These are phyloP conservation scores for Leuciscus waleckii DNA, from an alignment of 2,797 vertebrate genomes.

Conservation along the genomic window DNA sequence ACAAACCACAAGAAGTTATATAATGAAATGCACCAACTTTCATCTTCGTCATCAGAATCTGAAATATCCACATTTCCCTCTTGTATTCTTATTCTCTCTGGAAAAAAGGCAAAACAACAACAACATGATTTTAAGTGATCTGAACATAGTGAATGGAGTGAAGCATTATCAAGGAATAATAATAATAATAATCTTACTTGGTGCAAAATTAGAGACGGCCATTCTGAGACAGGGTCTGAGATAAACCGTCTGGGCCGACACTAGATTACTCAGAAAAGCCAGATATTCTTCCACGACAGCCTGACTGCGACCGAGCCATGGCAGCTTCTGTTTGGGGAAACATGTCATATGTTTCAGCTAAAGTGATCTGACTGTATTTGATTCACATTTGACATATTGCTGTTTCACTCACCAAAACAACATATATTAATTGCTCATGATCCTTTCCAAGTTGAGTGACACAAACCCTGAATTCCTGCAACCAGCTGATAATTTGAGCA, in stretches of 20 bases:
- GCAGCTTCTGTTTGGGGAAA: conserved; percentile 78
- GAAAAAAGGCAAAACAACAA: conserved; percentile 32
- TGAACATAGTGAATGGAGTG: too few species aligned
- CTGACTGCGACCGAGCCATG: conserved; percentile 87
- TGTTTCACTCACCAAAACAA: conserved; percentile 83
- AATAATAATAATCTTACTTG: conserved; percentile 69
- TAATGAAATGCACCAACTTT: conserved; percentile 80
- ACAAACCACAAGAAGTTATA: neutral
- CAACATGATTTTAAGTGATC: neutral
- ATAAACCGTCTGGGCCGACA: conserved; percentile 95
- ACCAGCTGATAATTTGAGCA: conserved; percentile 93
- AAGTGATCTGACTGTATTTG: neutral
- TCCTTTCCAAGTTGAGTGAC: conserved; percentile 89
- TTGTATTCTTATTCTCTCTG: conserved; percentile 86
- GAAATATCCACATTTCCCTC: conserved; percentile 91
- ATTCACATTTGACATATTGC: neutral
- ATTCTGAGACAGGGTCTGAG: conserved; percentile 89
- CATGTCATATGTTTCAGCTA: neutral
- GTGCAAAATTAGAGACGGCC: conserved; percentile 87
- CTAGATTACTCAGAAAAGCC: conserved; percentile 92
- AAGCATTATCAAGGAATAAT: neutral
- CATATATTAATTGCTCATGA: conserved; percentile 88
- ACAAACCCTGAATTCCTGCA: conserved; percentile 88
- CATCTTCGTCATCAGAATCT: conserved; percentile 94
- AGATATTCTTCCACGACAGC: conserved; percentile 93